Conservation (phyloP, 2,113 vertebrate genomes). For the Rhinopomastus cyanomelas region DNA sequence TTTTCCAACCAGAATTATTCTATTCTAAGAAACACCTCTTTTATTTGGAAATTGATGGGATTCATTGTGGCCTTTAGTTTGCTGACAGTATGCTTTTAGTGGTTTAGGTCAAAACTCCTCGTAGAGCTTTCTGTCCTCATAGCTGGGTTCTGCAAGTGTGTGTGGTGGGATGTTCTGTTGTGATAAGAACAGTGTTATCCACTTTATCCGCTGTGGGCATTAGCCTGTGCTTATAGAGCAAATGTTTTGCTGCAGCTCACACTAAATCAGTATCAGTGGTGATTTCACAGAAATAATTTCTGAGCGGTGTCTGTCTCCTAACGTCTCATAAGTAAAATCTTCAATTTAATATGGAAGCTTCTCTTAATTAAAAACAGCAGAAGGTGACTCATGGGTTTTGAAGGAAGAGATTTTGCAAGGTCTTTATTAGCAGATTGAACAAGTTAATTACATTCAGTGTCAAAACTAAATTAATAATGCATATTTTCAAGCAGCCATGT, state of each 20-base stretch:
- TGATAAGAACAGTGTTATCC: background rate
- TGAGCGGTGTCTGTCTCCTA: background rate
- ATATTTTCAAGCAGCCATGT: background rate
- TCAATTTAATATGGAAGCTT: background rate
- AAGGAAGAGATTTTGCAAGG: background rate
- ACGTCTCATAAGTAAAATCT: slow-evolving; percentile 16
- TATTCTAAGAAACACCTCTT: background rate
- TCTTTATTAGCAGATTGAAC: background rate
- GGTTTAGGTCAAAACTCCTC: background rate
- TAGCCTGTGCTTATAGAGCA: background rate
- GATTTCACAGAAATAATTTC: background rate
- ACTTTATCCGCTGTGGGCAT: background rate
- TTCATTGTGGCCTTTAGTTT: background rate
- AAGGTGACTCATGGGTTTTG: background rate
- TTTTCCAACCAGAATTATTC: too few species aligned
- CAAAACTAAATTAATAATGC: background rate
- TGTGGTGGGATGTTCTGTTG: background rate
- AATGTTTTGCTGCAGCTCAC: background rate
- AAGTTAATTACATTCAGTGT: background rate
- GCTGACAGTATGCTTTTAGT: background rate
- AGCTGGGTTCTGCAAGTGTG: background rate
- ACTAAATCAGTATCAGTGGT: background rate
- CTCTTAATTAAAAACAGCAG: background rate
- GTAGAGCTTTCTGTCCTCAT: background rate
- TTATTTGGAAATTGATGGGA: background rate